Percentiles rank a stretch among this genome's conserved stretches.
Evolutionary conservation across 2,888 invertebrate species (phyloP).

Genomic region (Drosophila parthenogenetica): DNA sequence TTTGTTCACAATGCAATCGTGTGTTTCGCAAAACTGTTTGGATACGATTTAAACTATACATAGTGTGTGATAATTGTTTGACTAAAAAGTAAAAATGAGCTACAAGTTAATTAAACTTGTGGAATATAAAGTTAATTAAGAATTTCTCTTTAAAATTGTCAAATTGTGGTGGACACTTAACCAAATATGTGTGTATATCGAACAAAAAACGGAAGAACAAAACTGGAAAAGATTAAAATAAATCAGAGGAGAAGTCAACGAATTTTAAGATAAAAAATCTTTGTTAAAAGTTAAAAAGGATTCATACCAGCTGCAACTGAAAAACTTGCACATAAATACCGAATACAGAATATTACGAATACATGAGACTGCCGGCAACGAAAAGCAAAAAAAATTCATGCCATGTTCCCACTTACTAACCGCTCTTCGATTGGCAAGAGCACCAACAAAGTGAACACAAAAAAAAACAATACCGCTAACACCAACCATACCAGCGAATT

Average conservation of each 20-base stretch:
- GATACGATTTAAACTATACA: slow-evolving; percentile 47
- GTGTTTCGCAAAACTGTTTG: slow-evolving; percentile 45
- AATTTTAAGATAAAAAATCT: slow-evolving; percentile 16
- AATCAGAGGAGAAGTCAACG: slow-evolving; percentile 14
- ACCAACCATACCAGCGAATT: slow-evolving; percentile 35
- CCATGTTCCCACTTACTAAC: slow-evolving; percentile 77
- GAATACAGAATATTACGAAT: slow-evolving; percentile 36
- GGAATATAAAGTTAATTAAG: background rate
- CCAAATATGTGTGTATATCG: background rate
- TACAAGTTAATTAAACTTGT: background rate
- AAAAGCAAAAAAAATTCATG: slow-evolving; percentile 66
- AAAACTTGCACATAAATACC: slow-evolving; percentile 22
- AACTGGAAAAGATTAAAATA: slow-evolving; percentile 14
- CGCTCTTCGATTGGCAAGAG: slow-evolving; percentile 76
- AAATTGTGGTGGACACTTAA: slow-evolving; percentile 8
- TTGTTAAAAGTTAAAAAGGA: slow-evolving; percentile 63
- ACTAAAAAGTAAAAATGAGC: slow-evolving; percentile 20
- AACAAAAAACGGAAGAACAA: slow-evolving; percentile 17
- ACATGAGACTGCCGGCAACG: slow-evolving; percentile 60
- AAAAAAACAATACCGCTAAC: slow-evolving; percentile 34
- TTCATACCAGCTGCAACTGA: slow-evolving; percentile 61
- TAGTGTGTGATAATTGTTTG: slow-evolving; percentile 37
- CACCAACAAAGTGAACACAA: slow-evolving; percentile 58
- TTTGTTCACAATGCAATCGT: slow-evolving; percentile 42
- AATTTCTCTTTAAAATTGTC: background rate